These are phyloP conservation scores for Nycticebus coucang DNA, from an alignment of 2,113 vertebrate species.

Conservation along the genomic window DNA sequence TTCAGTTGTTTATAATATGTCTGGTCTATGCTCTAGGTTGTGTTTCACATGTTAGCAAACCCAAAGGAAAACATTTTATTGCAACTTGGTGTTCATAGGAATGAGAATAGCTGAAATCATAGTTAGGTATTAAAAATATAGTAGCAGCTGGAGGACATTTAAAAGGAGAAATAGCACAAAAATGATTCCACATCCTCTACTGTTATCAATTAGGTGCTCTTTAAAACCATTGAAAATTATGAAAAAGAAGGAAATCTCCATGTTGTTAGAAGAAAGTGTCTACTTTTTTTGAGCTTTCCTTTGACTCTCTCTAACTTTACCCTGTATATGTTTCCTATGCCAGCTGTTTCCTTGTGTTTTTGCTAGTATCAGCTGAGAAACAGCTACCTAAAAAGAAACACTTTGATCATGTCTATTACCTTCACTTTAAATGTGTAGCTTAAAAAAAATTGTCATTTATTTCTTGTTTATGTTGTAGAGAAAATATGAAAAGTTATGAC, in stretches of 20 bases:
- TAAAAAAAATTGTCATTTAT: not conserved
- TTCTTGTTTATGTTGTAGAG: not conserved
- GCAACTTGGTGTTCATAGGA: rapidly evolving
- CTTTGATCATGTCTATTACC: not conserved
- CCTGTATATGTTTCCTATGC: not conserved
- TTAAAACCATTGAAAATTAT: not conserved
- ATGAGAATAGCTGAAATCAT: not conserved
- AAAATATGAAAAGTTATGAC: not conserved
- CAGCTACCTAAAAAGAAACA: not conserved
- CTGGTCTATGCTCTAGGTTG: not conserved
- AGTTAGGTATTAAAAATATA: not conserved
- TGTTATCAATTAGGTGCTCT: not conserved
- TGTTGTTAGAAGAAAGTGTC: not conserved
- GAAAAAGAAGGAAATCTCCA: not conserved
- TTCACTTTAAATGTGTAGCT: not conserved
- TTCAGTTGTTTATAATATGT: not conserved
- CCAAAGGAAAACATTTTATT: not conserved
- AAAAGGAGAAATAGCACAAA: not conserved
- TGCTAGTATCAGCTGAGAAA: not conserved
- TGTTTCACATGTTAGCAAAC: not conserved
- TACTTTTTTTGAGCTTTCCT: not conserved
- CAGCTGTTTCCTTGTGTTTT: not conserved
- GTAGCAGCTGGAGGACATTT: not conserved
- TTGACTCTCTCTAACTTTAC: not conserved
- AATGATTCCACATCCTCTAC: not conserved